Evolutionary conservation across 2,113 vertebrate species (phyloP), one percentile per base, ranked within the genome.

Genomic region (Cinclus mexicanus): DNA sequence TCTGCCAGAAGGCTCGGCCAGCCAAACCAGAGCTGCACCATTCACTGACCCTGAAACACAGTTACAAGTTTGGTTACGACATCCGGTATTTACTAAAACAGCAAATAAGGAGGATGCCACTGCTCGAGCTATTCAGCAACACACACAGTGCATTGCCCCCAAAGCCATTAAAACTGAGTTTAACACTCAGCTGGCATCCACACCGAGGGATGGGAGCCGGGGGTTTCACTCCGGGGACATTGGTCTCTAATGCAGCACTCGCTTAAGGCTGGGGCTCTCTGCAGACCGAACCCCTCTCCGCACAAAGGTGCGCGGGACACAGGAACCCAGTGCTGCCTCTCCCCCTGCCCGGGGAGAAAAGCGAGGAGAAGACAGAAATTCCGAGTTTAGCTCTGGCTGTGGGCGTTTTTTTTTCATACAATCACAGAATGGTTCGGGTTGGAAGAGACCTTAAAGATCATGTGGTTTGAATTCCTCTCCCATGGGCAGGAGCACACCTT

Each of bases 211-310:
- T 10, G 77, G 28, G 6, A 20, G 20, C 7, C 7, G 23, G 10
- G 25, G 24, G 7, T 33, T 33, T 33, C 60, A 20, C 12, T 35
- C 3, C 3, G 2, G 68, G 29, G 22, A 20, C 1, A 1, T 37
- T 11, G 0, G 1, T 42, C 16, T 17, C 75, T 35, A 56, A 4
- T 1, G 11, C 42, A 35, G 59, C 25, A 35, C 22, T 28, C 1
- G 1, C 35, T 31, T 1, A 5, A 28, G 4, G 33, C 26, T 20
- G 26, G 16, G 49, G 12, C 17, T 26, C 41, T 35, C 6, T 13
- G 35, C 63, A 61, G 41, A 41, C 14, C 4, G 0, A 42, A 7
- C 7, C 41, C 20, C 28, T 24, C 14, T 8, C 15, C 14, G 6
- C 24, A 25, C n/a, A 35, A 14, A 35, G 78, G 16, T 31, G 61